Percentiles rank a stretch among this genome's conserved stretches.
These are phyloP conservation scores for Microcebus lehilahytsara DNA, from an alignment of 2,113 vertebrate genomes.

Conservation along the genomic window DNA sequence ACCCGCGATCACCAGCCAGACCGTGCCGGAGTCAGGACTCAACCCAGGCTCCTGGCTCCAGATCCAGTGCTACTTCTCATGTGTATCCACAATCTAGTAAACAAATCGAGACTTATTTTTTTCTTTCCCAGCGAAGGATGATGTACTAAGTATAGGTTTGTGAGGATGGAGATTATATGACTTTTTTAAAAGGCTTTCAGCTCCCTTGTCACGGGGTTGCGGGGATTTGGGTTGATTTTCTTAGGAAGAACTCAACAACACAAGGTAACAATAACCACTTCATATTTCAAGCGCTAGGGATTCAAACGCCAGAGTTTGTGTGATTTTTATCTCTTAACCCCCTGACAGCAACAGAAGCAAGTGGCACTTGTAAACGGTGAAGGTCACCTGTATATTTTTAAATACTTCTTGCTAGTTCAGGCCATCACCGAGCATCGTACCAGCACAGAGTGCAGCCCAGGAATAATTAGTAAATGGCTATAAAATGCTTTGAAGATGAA, in stretches of 20 bases:
- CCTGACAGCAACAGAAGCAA: not conserved
- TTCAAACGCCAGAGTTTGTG: not conserved
- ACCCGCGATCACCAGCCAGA: not conserved
- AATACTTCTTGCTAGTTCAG: not conserved
- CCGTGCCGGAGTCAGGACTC: not conserved
- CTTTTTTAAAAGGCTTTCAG: not conserved
- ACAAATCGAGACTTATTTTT: too few species aligned
- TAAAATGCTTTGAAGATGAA: slow-evolving; percentile 61
- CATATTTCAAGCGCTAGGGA: not conserved
- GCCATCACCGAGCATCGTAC: not conserved
- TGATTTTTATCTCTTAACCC: not conserved
- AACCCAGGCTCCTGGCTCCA: not conserved
- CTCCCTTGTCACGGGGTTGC: too few species aligned
- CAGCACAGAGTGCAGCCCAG: slow-evolving; percentile 5
- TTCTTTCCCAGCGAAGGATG: not conserved
- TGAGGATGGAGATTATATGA: not conserved
- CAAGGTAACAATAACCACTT: not conserved
- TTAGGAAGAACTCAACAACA: not conserved
- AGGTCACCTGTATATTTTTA: not conserved
- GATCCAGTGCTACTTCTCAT: rapidly evolving
- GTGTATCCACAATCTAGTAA: rapidly evolving
- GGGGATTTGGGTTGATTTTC: not conserved
- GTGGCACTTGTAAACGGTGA: not conserved
- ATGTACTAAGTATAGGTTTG: not conserved
- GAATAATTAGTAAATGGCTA: slow-evolving; percentile 67